phyloP scores from a whole-genome alignment of 2,113 vertebrate species.

The Hyaena hyaena region DNA sequence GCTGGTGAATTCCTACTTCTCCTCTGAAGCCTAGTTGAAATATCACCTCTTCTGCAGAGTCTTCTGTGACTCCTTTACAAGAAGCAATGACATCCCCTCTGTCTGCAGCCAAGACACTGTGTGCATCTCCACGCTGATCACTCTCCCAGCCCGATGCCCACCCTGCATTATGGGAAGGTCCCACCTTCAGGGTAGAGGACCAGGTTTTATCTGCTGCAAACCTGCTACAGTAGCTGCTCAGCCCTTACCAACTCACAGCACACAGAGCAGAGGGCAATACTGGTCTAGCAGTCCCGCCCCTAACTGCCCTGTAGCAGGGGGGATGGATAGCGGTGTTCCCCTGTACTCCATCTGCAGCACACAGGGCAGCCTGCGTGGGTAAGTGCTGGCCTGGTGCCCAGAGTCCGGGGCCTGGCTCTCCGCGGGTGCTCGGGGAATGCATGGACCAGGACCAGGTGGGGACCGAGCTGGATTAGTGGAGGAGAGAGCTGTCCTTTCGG shows the following conservation, averaged over 20 bases:
- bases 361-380: rapidly evolving
- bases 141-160: background rate
- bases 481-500: background rate
- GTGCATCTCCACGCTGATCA: background rate
- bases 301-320: background rate
- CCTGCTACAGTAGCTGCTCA: background rate
- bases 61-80: background rate
- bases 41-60: background rate
- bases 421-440: background rate
- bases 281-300: background rate
- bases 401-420: background rate
- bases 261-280: background rate
- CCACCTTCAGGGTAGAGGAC: background rate
- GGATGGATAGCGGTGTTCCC: rapidly evolving
- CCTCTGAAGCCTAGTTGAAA: background rate
- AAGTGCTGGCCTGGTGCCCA: background rate
- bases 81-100: background rate
- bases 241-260: background rate
- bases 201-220: background rate
- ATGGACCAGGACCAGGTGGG: background rate
- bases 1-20: background rate
- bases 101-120: background rate
- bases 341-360: background rate
- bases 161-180: background rate
- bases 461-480: background rate